phyloP scores from a whole-genome alignment of 1,140 invertebrate genomes.

The Drosophila fuyamai region DNA sequence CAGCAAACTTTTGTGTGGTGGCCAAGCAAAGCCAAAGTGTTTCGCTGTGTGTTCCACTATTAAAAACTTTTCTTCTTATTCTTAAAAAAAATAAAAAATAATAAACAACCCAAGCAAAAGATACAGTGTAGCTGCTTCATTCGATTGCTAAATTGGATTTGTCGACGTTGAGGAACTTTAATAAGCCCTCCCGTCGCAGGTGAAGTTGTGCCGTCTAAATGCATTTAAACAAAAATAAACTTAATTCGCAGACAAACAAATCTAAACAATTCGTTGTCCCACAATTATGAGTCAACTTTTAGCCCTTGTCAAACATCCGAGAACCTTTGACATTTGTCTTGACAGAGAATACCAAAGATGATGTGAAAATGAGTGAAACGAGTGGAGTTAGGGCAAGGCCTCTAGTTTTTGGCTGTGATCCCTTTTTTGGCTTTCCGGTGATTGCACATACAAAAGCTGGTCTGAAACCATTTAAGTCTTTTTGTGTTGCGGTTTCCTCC shows the following conservation, averaged over 20 bases:
- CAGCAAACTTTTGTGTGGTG: conserved; percentile 61
- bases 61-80: conserved; percentile 62
- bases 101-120: conserved; percentile 18
- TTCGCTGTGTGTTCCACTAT: conserved; percentile 64
- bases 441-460: conserved; percentile 36
- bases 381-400: conserved; percentile 1
- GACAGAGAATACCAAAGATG: conserved; percentile 20
- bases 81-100: conserved; percentile 9
- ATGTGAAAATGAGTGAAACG: conserved; percentile 35
- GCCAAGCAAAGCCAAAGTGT: conserved; percentile 65
- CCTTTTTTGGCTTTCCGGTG: conserved; percentile 39
- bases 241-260: conserved; percentile 22
- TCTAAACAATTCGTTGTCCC: conserved; percentile 27
- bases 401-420: conserved; percentile 11
- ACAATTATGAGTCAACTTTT: conserved; percentile 55
- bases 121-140: conserved; percentile 33
- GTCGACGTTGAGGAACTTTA: conserved; percentile 41
- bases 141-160: conserved; percentile 75
- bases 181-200: conserved; percentile 33
- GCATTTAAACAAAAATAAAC: conserved; percentile 13
- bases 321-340: conserved; percentile 47
- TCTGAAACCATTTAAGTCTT: conserved; percentile 61
- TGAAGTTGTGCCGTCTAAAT: conserved; percentile 10
- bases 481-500: conserved; percentile 60
- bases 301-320: conserved; percentile 7